A percentile compares a stretch with the other conserved stretches of the same genome.
These are phyloP conservation scores for Thalpophila matura DNA, from an alignment of 2,888 invertebrate species.

Conservation along the genomic window DNA sequence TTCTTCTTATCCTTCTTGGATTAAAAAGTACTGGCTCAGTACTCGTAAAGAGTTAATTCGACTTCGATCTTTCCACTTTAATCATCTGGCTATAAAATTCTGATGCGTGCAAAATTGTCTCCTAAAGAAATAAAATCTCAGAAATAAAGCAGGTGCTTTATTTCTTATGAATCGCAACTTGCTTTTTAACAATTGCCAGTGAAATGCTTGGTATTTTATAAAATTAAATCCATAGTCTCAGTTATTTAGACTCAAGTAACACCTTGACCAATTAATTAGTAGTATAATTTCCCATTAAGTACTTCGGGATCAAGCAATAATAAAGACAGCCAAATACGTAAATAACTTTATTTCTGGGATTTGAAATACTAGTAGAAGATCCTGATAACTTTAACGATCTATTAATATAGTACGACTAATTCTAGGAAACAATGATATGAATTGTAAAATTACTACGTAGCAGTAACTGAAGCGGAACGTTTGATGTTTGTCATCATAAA, in stretches of 20 bases:
- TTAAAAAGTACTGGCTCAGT: conserved; percentile 27
- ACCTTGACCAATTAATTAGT: background rate
- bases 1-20: conserved; percentile 34
- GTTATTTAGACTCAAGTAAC: background rate
- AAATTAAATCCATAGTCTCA: background rate
- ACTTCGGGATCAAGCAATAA: background rate
- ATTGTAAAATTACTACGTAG: conserved; percentile 53
- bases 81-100: conserved; percentile 33
- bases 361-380: background rate
- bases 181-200: conserved; percentile 2
- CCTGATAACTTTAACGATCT: conserved; percentile 22
- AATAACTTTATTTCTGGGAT: background rate
- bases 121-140: too few species aligned
- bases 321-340: background rate
- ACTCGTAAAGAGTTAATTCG: conserved; percentile 35
- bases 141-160: too few species aligned
- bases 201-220: background rate
- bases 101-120: conserved; percentile 34
- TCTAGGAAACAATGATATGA: conserved; percentile 43
- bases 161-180: conserved; percentile 7
- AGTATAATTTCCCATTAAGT: background rate
- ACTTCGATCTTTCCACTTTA: conserved; percentile 31
- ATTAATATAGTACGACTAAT: conserved; percentile 31
- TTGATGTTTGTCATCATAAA: conserved; percentile 54
- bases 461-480: conserved; percentile 48